phyloP scores from a whole-genome alignment of 2,113 vertebrate species.

The Labeo catla region DNA sequence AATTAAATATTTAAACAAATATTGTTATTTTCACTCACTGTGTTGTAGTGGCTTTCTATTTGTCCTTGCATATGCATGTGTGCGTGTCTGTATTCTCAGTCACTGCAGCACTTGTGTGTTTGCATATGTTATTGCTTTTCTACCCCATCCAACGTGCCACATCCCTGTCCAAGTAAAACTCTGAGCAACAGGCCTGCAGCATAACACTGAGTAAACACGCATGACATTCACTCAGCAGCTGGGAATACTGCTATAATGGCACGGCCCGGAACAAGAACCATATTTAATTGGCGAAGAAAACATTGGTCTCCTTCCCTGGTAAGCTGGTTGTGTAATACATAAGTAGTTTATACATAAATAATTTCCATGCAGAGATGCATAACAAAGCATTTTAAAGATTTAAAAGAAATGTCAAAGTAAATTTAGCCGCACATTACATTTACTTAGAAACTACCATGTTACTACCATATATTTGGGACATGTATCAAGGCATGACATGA shows the following conservation, averaged over 20 bases:
- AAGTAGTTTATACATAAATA: neutral
- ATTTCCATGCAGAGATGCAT: neutral
- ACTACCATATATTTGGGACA: too few relatives aligned
- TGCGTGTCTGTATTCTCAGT: neutral
- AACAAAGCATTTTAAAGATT: neutral
- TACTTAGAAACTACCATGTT: too few relatives aligned
- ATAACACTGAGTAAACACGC: conserved; percentile 39
- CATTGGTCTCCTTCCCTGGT: conserved; percentile 14
- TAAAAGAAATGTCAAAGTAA: neutral
- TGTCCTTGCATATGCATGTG: neutral
- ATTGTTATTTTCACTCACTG: neutral
- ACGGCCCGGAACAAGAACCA: neutral
- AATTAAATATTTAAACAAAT: too few relatives aligned
- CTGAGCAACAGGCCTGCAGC: conserved; percentile 19
- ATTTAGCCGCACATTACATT: neutral
- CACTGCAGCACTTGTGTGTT: neutral
- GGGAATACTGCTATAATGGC: conserved; percentile 33
- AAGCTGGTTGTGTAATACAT: neutral
- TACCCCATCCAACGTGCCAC: conserved; percentile 31
- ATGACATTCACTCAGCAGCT: conserved; percentile 40
- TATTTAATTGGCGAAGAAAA: conserved; percentile 31
- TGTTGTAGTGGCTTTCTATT: neutral
- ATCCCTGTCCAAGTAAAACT: conserved; percentile 37
- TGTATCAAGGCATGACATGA: too few relatives aligned
- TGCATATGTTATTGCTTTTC: conserved; percentile 36